Conservation (phyloP, 2,797 vertebrate species). For the Eupleurogrammus muticus region DNA sequence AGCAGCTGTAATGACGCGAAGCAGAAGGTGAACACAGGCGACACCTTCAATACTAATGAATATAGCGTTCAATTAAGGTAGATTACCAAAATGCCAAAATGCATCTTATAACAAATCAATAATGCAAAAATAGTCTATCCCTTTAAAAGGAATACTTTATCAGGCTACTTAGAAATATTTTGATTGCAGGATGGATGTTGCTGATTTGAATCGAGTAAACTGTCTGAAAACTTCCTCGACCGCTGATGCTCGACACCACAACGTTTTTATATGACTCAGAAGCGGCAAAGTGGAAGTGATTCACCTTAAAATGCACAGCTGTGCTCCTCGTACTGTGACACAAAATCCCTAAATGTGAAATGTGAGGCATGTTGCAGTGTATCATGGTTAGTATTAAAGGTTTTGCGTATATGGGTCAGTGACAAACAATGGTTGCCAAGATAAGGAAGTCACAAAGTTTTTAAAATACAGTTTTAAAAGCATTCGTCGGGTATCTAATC, state of each 20-base stretch:
- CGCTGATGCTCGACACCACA: not conserved
- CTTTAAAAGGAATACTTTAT: conserved; percentile 1
- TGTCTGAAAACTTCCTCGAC: not conserved
- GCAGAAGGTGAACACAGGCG: too few species aligned
- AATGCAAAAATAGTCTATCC: not conserved
- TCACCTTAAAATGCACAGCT: not conserved
- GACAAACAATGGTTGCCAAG: too few species aligned
- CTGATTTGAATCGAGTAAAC: not conserved
- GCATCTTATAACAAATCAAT: not conserved
- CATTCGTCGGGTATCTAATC: too few species aligned
- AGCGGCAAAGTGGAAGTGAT: not conserved
- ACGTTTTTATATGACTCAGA: not conserved
- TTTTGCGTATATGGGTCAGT: too few species aligned
- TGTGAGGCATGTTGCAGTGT: not conserved
- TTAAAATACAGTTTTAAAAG: too few species aligned
- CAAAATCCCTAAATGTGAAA: not conserved
- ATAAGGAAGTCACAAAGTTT: too few species aligned
- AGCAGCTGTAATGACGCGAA: too few species aligned
- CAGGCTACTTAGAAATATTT: too few species aligned
- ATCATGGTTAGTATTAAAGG: not conserved
- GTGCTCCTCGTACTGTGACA: not conserved
- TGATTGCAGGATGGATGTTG: not conserved
- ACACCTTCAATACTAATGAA: too few species aligned
- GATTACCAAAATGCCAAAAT: not conserved
- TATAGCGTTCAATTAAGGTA: too few species aligned